phyloP scores from a whole-genome alignment of 2,113 vertebrate species.

The Mellivora capensis region DNA sequence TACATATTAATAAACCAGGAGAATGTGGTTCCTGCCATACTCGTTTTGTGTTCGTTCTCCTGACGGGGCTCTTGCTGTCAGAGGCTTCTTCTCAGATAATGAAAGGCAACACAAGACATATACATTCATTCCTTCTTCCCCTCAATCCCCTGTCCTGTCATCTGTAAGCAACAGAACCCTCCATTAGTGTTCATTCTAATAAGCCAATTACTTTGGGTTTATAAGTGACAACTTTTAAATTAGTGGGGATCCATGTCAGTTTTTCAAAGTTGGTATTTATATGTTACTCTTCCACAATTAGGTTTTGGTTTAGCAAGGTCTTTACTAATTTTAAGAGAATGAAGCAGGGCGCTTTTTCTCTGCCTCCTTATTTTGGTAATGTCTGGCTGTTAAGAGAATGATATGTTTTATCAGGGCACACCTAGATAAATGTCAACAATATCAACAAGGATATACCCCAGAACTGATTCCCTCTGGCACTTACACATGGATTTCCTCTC shows the following conservation, averaged over 20 bases:
- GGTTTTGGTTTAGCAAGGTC: slow-evolving; percentile 65
- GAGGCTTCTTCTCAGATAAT: slow-evolving; percentile 35
- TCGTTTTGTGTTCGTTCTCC: not conserved
- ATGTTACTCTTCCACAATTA: slow-evolving; percentile 33
- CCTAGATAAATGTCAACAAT: not conserved
- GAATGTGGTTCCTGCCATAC: slow-evolving; percentile 6
- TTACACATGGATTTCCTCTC: not conserved
- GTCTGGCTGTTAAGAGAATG: not conserved
- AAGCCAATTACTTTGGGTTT: slow-evolving; percentile 46
- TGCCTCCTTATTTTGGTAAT: not conserved
- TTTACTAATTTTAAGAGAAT: slow-evolving; percentile 41
- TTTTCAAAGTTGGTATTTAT: slow-evolving; percentile 44
- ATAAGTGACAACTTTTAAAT: slow-evolving; percentile 63
- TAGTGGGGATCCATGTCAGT: slow-evolving; percentile 32
- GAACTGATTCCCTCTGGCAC: not conserved
- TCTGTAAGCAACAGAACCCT: slow-evolving; percentile 12
- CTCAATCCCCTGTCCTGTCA: slow-evolving; percentile 37
- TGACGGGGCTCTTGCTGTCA: slow-evolving; percentile 29
- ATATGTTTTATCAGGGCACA: not conserved
- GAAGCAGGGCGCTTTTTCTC: not conserved
- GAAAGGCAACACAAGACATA: slow-evolving; percentile 15
- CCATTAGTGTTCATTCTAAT: slow-evolving; percentile 48
- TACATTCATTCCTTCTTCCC: not conserved
- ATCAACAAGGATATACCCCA: not conserved
- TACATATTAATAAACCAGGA: slow-evolving; percentile 33